Evolutionary conservation across 2,113 vertebrate species (phyloP), one percentile per base, ranked within the genome.

Genomic region (Myiozetetes cayanensis): DNA sequence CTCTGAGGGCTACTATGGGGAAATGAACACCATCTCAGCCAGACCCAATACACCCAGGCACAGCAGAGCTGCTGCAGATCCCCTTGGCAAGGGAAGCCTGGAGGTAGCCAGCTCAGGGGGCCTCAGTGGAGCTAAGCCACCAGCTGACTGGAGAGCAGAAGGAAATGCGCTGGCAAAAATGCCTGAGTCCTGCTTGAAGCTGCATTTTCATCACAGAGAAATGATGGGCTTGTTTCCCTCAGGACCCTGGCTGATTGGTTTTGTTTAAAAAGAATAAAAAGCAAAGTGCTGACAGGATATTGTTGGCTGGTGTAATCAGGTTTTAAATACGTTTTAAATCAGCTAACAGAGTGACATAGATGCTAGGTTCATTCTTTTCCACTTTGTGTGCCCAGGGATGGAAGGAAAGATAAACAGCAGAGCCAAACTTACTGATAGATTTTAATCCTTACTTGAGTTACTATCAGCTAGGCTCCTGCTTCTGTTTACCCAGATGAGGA

Each of bases 401-500:
- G 58, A 81, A 44, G 68, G 75, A 63, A 95, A 91, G 58, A 37
- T 87, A 90, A 84, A 27, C 52, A 73, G 41, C 53, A 49, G 44
- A 85, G 62, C 74, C 81, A 83, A 91, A 83, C 5, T 72, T 55
- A 71, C 70, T 73, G 58, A 83, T 89, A 78, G 50, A 89, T 93
- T 94, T 87, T 31, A 58, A 62, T 92, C 81, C 65, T 95, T 96
- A 75, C 91, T 80, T 74, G 63, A 80, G 58, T 52, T 71, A n/a
- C 53, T 73, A 84, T 93, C 93, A 86, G 87, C 49, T 37, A 87
- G 46, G 71, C 78, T 90, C 44, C 93, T 63, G 93, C 95, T 96
- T 59, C 95, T 97, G 92, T 98, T 97, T 96, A 95, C 76, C 88
- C 96, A 95, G 92, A 94, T 88, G 88, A 85, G 41, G 58, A 90